phyloP scores from a whole-genome alignment of 2,113 vertebrate species.

The Halcyon malimbica region DNA sequence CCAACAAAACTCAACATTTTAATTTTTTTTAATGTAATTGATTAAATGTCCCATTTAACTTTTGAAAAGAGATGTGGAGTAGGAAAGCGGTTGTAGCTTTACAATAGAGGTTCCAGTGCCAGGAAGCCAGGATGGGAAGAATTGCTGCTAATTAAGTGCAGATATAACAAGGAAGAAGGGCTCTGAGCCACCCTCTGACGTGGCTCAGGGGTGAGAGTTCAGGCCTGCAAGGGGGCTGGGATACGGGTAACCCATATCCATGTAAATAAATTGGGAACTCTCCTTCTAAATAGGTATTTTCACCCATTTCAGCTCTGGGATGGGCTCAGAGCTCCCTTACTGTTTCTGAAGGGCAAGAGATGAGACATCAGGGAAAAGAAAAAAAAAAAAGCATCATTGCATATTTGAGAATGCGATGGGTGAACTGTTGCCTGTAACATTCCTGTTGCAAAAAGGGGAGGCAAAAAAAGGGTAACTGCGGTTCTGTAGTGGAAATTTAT shows the following conservation, averaged over 20 bases:
- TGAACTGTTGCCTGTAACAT: neutral
- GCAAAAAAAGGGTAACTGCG: neutral
- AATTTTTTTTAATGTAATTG: rapidly evolving
- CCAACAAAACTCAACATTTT: neutral
- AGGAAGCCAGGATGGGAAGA: neutral
- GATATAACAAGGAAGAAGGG: neutral
- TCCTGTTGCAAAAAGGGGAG: neutral
- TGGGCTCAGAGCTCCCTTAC: neutral
- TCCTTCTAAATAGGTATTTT: neutral
- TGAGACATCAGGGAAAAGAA: neutral
- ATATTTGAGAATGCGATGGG: neutral
- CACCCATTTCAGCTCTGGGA: neutral
- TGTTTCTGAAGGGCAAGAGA: neutral
- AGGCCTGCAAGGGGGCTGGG: neutral
- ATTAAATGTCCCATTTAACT: neutral
- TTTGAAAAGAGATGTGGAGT: neutral
- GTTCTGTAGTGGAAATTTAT: neutral
- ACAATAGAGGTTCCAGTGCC: neutral
- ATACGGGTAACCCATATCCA: neutral
- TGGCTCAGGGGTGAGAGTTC: neutral
- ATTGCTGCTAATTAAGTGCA: neutral
- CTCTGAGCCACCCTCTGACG: neutral
- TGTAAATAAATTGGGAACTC: neutral
- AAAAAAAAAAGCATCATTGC: too few species aligned
- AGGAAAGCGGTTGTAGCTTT: neutral